Base-by-base conservation (phyloP, 2,113 vertebrate genomes). In the Gorsachius goisagi region DNA sequence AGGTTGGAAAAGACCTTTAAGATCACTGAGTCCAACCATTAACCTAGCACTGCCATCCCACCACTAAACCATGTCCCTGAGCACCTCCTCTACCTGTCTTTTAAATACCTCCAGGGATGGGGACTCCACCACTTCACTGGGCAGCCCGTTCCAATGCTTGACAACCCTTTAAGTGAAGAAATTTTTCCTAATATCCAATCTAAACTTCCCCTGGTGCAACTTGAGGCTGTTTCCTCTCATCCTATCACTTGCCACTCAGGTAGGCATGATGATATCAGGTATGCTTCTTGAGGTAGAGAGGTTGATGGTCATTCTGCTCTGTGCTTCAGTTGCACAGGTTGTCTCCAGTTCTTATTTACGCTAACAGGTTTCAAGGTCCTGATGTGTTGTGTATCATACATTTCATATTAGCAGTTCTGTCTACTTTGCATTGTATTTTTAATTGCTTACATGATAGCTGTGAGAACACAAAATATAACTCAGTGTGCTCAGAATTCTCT, bases 361-460 rank as follows among this genome's bases (percentile, higher is more conserved):
- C 13, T 23, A 79, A 67, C 27, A 75, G 63, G 63, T 95, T 79
- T 90, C 59, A 91, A 32, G 19, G 26, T 91, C 69, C 26, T 79
- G 53, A 67, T 78, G 19, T 64, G 14, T 58, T 76, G 19, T 73
- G 17, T 55, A 60, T 71, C 47, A 60, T 74, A 71, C 91, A 88
- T 85, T 33, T 75, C 94, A 81, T 63, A 24, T n/a, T 52, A 83
- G 63, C 32, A 85, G 85, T 69, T 82, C 44, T 87, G 33, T 71
- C 68, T 78, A 35, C 52, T 72, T 94, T 77, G 49, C 39, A 52
- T n/a, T 80, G 73, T 91, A 47, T 83, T 95, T 95, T 53, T 87
- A 95, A 87, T 88, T 87, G 58, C 37, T 90, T 78, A 64, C 55
- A 81, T 50, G 77, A 92, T 95, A 93, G 52, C 87, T 92, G 63